Percentiles rank a stretch among this genome's conserved stretches.
Evolutionary conservation across 2,113 vertebrate species (phyloP).

Genomic region (Suncus etruscus): DNA sequence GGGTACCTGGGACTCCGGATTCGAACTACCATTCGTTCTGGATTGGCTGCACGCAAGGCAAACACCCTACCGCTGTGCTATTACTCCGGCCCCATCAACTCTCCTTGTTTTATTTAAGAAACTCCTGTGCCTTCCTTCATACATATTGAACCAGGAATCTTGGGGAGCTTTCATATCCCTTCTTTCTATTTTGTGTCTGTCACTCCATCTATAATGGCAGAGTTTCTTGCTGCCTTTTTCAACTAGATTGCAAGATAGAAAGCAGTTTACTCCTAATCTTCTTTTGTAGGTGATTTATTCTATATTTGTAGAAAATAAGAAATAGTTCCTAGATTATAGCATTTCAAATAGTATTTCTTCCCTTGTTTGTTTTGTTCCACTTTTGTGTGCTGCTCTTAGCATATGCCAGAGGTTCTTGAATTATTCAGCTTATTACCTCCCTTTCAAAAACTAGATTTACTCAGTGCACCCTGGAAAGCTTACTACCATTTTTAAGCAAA

Average conservation of each 20-base stretch:
- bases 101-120: conserved; percentile 6
- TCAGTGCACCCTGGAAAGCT: no score
- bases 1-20: no score
- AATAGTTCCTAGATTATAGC: neutral
- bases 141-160: neutral
- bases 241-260: neutral
- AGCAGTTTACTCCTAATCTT: neutral
- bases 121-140: neutral
- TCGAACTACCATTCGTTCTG: no score
- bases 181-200: neutral
- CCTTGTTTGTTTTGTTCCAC: neutral
- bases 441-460: no score
- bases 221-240: neutral
- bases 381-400: neutral
- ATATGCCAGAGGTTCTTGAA: no score
- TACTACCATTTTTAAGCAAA: no score
- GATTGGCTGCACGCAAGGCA: no score
- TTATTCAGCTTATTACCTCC: no score
- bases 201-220: neutral
- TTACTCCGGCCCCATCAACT: no score
- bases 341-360: conserved; percentile 19
- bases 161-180: neutral
- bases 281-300: neutral
- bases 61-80: no score
- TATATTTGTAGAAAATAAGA: neutral